A percentile compares a stretch with the other conserved stretches of the same genome.
Evolutionary conservation across 2,888 invertebrate species (phyloP).

Genomic region (Drosophila mercatorum): DNA sequence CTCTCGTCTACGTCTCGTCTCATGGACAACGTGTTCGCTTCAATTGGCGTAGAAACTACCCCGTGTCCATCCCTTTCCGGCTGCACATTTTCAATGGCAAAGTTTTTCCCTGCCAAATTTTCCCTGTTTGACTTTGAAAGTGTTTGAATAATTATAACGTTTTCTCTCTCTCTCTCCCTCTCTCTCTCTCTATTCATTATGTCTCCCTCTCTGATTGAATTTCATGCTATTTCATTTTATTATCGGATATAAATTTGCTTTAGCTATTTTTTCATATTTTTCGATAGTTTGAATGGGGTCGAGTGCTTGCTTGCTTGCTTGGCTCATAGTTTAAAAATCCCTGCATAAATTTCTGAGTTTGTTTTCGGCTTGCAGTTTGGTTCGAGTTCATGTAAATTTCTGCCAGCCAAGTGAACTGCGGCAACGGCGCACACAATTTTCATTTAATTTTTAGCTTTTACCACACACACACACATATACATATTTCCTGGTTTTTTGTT

Average conservation of each 20-base stretch:
- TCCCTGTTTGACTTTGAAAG: conserved; percentile 63
- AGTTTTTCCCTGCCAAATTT: conserved; percentile 58
- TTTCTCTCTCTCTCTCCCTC: conserved; percentile 13
- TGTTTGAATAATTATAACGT: conserved; percentile 74
- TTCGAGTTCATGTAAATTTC: not conserved
- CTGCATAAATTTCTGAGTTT: conserved; percentile 37
- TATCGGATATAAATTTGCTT: conserved; percentile 13
- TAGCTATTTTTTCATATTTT: conserved; percentile 47
- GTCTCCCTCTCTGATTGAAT: conserved; percentile 13
- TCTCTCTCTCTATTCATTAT: conserved; percentile 9
- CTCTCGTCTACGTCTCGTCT: conserved; percentile 28
- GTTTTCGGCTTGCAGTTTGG: conserved; percentile 21
- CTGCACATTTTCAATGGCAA: conserved; percentile 44
- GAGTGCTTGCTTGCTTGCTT: not conserved
- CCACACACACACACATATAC: not conserved
- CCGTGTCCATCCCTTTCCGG: conserved; percentile 48
- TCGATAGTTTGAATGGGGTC: conserved; percentile 18
- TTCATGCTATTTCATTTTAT: conserved; percentile 28
- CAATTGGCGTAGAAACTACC: conserved; percentile 50
- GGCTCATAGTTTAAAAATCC: conserved; percentile 20
- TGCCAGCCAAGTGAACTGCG: conserved; percentile 14
- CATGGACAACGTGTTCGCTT: conserved; percentile 34
- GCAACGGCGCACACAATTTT: conserved; percentile 21
- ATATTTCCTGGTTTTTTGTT: conserved; percentile 3
- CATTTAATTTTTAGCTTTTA: not conserved